Base-by-base conservation (phyloP, 2,888 invertebrate species). In the Alsophila aescularia region DNA sequence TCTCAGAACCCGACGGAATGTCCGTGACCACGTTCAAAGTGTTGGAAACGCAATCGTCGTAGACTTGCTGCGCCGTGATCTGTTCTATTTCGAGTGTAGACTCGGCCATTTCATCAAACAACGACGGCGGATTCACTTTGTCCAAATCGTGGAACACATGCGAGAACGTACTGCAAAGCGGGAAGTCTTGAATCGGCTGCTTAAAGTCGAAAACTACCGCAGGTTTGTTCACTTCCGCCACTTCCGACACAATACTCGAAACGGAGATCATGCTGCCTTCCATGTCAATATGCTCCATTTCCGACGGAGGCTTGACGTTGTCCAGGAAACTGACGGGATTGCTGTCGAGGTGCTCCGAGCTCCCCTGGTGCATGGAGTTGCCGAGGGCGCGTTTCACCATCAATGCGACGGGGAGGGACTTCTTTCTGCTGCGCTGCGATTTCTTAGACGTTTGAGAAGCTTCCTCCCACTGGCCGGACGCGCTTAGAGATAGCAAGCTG, bases 221-320 rank as follows among this genome's bases (percentile, higher is more conserved):
- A 0, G 77, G 79, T 31, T 83, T 85, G 0, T 85, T 88, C 0
- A 87, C 66, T 52, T 96, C 96, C 0, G 93, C 95, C 2, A 95
- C 93, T 83, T 97, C 97, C 0, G 96, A 96, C 18, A 95, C 95
- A 53, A 97, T 95, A 75, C 97, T 97, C 0, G 96, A 95, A 0
- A 97, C 96, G 50, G 97, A 97, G 10, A 96, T 89, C 94, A 97
- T 96, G 62, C 97, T 97, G 59, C 94, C 94, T 64, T 96, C 96
- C 93, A 96, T 93, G 68, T 97, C 97, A 4, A 95, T 80, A 67
- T 94, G 93, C 53, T 96, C 96, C 94, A 97, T 95, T 61, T 95
- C 93, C 0, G 96, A 96, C 0, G 97, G 97, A 2, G 97, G 97
- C 75, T 96, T 96, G 2, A 97, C 94, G 60, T 95, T 95, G 27